Conservation (phyloP, 2,797 vertebrate genomes). For the Peromyscus nudipes region DNA sequence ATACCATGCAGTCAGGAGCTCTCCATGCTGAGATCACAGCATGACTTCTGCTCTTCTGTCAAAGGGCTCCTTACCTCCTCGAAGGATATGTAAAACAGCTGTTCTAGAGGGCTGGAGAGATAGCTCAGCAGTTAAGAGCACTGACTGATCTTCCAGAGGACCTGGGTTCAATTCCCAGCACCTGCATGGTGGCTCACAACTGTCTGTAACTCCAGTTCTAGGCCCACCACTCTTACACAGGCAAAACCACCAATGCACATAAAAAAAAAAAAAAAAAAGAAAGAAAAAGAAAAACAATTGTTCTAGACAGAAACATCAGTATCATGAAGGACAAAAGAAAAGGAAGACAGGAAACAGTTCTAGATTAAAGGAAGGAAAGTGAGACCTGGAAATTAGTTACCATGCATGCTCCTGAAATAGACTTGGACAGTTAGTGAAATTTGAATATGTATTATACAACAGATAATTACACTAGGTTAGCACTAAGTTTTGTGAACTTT, state of each 20-base stretch:
- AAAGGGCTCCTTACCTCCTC: background rate
- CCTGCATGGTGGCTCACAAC: too few species aligned
- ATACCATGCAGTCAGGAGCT: background rate
- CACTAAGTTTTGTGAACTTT: background rate
- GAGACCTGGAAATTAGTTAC: background rate
- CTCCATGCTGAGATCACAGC: background rate
- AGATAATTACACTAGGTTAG: background rate
- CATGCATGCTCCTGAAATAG: background rate
- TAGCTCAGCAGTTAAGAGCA: too few species aligned
- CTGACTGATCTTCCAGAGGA: too few species aligned
- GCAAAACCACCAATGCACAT: too few species aligned
- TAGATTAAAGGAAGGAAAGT: background rate
- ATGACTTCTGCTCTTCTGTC: background rate
- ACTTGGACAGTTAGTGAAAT: background rate
- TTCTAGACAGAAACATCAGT: background rate
- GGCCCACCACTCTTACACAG: too few species aligned
- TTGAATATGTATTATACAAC: background rate
- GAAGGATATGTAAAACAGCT: constrained; percentile 25
- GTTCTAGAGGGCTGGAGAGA: background rate
- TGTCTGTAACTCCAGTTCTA: too few species aligned
- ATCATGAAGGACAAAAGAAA: background rate
- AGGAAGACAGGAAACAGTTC: background rate
- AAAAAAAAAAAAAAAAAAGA: too few species aligned
- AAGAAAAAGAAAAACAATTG: background rate
- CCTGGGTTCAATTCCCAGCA: too few species aligned